Conservation (phyloP, 1,140 invertebrate species). For the Conopomorpha cramerella region DNA sequence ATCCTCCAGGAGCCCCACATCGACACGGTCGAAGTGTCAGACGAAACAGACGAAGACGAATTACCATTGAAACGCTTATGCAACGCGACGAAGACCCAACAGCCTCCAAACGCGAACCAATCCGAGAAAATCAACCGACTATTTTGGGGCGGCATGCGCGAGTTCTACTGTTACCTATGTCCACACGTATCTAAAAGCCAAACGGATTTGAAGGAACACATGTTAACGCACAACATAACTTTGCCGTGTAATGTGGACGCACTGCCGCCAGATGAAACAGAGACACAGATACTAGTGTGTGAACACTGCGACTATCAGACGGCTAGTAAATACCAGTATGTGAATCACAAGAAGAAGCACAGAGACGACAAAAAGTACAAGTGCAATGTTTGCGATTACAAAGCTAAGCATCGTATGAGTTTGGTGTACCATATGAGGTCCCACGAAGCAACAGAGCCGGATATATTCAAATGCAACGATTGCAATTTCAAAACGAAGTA, state of each 20-base stretch:
- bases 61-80: conserved; percentile 24
- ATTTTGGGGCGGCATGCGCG: background rate
- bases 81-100: background rate
- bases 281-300: conserved; percentile 7
- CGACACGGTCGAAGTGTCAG: conserved; percentile 37
- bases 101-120: background rate
- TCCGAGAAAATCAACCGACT: background rate
- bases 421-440: conserved; percentile 29
- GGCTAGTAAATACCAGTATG: conserved; percentile 11
- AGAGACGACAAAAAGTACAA: conserved; percentile 19
- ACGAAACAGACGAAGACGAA: conserved; percentile 41
- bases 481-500: too few species aligned
- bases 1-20: conserved; percentile 40
- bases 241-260: too few species aligned
- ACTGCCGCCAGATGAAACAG: background rate
- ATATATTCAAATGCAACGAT: conserved; percentile 16
- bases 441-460: conserved; percentile 8
- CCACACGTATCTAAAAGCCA: background rate
- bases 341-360: conserved; percentile 24
- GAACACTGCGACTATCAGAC: conserved; percentile 20
- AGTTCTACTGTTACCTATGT: background rate
- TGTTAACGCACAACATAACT: background rate
- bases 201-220: background rate
- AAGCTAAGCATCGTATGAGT: conserved; percentile 29
- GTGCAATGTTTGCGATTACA: conserved; percentile 30